A percentile compares a stretch with the other conserved stretches of the same genome.
Evolutionary conservation across 1,140 invertebrate species (phyloP).

Genomic region (Cydia fagiglandana): DNA sequence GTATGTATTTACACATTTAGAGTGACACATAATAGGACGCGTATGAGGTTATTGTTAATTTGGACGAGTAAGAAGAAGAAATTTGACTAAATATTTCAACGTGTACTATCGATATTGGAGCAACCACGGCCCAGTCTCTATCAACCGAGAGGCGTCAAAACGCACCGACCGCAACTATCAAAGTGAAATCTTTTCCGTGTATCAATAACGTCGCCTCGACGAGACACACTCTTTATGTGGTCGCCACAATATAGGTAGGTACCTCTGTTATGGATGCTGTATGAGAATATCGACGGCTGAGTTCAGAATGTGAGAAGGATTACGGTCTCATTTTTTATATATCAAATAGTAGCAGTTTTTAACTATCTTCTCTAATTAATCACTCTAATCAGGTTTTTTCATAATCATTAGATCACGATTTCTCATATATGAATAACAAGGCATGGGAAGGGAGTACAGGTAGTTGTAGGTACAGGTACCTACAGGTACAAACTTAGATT

Average conservation of each 20-base stretch:
- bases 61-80: too few species aligned
- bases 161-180: constrained; percentile 78
- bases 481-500: too few species aligned
- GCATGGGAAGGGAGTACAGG: too few species aligned
- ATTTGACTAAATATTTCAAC: background rate
- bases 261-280: background rate
- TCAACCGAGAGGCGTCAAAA: constrained; percentile 63
- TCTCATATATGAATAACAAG: too few species aligned
- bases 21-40: too few species aligned
- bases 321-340: background rate
- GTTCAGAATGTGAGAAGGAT: background rate
- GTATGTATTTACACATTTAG: too few species aligned
- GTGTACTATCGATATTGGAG: constrained; percentile 37
- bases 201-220: constrained; percentile 75
- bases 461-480: too few species aligned
- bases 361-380: too few species aligned
- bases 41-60: too few species aligned
- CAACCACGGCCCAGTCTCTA: constrained; percentile 36
- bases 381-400: too few species aligned
- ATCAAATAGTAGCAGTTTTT: too few species aligned
- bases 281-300: background rate
- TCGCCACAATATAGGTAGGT: constrained; percentile 9
- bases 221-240: constrained; percentile 58
- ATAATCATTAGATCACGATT: too few species aligned
- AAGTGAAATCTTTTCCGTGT: constrained; percentile 81